Evolutionary conservation across 2,113 vertebrate species (phyloP), one percentile per base, ranked within the genome.

Genomic region (Euleptes europaea): DNA sequence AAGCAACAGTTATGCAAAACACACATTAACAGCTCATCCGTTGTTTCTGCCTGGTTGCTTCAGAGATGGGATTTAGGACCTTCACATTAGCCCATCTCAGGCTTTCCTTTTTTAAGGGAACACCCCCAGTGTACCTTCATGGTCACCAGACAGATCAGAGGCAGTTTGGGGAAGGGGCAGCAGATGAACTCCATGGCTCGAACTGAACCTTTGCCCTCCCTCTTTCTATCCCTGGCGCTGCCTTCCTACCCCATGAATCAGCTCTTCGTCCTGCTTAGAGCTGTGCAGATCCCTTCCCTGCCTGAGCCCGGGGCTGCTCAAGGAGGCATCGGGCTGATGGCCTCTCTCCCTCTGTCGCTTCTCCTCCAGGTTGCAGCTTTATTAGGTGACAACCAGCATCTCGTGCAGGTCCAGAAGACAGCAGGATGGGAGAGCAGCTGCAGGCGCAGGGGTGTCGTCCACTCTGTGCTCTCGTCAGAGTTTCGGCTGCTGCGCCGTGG

Each of bases 31-130:
- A n/a, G n/a, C n/a, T n/a, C n/a, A n/a, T n/a, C 13, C 49, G 13
- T 13, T 11, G 49, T 51, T 51, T 57, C 21, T 57, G 54, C 51
- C 10, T 4, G 17, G 57, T 60, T 21, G 57, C 57, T 60, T 23
- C 57, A 60, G 19, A n/a, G 78, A 2, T 3, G 2, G 17, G 33
- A 44, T 44, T 60, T 65, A n/a, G 77, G 4, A 78, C 13, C 23
- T 15, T 31, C 5, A 5, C 5, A 19, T 19, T 2, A 2, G 14
- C 4, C 4, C 17, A 3, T 31, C 9, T 4, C 40, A 26, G 10
- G 28, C 9, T 31, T 69, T 69, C 49, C 12, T 31, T 23, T 49
- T 51, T 23, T 1, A 26, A 33, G 33, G n/a, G 12, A 23, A 35
- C 19, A 6, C 14, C 26, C 44, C 26, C 21, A n/a, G 12, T 33